A percentile compares a stretch with the other conserved stretches of the same genome.
phyloP scores from a whole-genome alignment of 2,888 invertebrate species.

The Drosophila mayaguana region DNA sequence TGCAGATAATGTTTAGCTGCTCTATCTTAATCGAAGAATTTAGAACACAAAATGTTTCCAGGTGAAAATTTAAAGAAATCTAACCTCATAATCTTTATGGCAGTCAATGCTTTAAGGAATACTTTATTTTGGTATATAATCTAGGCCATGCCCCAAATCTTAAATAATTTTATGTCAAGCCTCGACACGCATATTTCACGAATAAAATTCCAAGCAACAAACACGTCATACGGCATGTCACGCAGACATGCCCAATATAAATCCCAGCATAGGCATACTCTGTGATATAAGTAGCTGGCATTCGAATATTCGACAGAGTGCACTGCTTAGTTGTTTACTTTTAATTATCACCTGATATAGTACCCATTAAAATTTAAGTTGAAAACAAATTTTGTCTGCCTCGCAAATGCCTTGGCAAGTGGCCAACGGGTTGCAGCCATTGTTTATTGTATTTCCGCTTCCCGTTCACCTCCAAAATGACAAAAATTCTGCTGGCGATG shows the following conservation, averaged over 20 bases:
- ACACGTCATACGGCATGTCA: conserved; percentile 5
- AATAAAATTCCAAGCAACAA: not conserved
- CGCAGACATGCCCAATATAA: conserved; percentile 1
- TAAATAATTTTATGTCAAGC: conserved; percentile 2
- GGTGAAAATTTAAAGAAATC: not conserved
- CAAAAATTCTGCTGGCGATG: conserved; percentile 22
- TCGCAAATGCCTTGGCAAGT: conserved; percentile 54
- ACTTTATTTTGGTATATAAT: not conserved
- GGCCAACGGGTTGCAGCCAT: conserved; percentile 43
- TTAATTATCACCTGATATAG: conserved; percentile 27
- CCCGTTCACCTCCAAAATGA: conserved; percentile 42
- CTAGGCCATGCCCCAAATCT: conserved; percentile 7
- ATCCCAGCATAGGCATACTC: not conserved
- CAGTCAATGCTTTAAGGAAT: not conserved
- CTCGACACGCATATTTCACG: conserved; percentile 7
- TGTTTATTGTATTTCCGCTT: conserved; percentile 47
- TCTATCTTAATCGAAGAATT: not conserved
- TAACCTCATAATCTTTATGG: not conserved
- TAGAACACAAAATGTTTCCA: not conserved
- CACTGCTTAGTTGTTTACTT: conserved; percentile 6
- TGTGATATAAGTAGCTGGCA: not conserved
- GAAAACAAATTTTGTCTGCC: conserved; percentile 24
- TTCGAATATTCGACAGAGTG: not conserved
- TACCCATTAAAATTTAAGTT: conserved; percentile 31
- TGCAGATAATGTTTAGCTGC: not conserved